Evolutionary conservation across 2,888 invertebrate species (phyloP).

Genomic region (Drepanosiphum platanoidis): DNA sequence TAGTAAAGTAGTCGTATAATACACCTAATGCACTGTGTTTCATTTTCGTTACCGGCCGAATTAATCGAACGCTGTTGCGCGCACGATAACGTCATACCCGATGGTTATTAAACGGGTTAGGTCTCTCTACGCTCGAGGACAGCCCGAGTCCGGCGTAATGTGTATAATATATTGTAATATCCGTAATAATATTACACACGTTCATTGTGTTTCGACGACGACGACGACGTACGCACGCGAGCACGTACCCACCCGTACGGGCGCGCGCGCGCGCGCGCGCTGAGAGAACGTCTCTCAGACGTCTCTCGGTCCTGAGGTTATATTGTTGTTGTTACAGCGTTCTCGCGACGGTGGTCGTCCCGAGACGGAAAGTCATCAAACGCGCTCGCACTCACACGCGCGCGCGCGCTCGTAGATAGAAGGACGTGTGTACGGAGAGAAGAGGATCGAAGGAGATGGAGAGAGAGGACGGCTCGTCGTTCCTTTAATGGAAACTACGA

Average conservation of each 20-base stretch:
- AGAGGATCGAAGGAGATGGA: not conserved
- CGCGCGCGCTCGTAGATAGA: not conserved
- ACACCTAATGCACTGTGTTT: too few species aligned
- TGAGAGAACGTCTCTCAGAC: constrained; percentile 26
- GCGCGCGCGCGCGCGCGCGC: not conserved
- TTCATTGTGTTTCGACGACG: constrained; percentile 27
- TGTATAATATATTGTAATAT: not conserved
- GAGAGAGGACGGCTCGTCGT: not conserved
- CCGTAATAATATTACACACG: not conserved
- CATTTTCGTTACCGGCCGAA: not conserved
- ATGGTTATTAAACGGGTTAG: not conserved
- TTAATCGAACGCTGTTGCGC: not conserved
- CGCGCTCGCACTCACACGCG: not conserved
- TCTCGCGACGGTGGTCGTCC: not conserved
- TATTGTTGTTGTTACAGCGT: constrained; percentile 8
- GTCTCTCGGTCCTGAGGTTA: not conserved
- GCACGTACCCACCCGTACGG: too few species aligned
- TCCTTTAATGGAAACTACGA: constrained; percentile 32
- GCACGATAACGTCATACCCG: not conserved
- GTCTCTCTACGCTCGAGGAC: too few species aligned
- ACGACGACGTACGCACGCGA: not conserved
- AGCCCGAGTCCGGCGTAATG: too few species aligned
- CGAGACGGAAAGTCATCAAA: constrained; percentile 40
- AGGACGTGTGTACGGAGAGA: not conserved
- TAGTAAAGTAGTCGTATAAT: too few species aligned